These are phyloP conservation scores for Aradophagus sp. DNA, from an alignment of 1,140 invertebrate species.

Conservation along the genomic window DNA sequence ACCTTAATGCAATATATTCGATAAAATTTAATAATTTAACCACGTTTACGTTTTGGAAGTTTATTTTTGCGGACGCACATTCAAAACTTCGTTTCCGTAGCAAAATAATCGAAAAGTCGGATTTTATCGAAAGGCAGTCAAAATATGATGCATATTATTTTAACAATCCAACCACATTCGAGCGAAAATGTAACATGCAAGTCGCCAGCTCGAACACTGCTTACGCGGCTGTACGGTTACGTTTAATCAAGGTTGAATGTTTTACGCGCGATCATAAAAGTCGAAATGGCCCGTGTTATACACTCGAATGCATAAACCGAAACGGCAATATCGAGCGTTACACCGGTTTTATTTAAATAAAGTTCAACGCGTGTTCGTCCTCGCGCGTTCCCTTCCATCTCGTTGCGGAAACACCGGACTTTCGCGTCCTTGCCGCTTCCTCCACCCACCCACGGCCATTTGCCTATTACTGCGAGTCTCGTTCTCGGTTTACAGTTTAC, in stretches of 20 bases:
- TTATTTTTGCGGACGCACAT: too few species aligned
- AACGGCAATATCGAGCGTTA: conserved; percentile 73
- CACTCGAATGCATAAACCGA: conserved; percentile 72
- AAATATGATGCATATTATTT: conserved; percentile 42
- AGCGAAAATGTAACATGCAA: conserved; percentile 50
- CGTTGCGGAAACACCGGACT: conserved; percentile 26
- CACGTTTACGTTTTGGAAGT: too few species aligned
- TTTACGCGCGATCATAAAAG: conserved; percentile 74
- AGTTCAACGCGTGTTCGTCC: conserved; percentile 60
- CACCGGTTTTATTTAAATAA: conserved; percentile 74
- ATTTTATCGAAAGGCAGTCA: too few species aligned
- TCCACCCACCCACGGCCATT: too few species aligned
- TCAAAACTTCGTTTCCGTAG: too few species aligned
- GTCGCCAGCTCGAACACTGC: conserved; percentile 50
- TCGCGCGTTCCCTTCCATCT: conserved; percentile 37
- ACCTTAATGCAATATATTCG: too few species aligned
- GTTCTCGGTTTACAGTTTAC: too few species aligned
- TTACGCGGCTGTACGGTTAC: conserved; percentile 54
- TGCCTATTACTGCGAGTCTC: too few species aligned
- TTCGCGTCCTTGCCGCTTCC: conserved; percentile 38
- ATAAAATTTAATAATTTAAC: too few species aligned
- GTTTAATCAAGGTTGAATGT: conserved; percentile 74
- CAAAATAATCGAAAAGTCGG: too few species aligned
- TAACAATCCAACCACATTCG: conserved; percentile 41
- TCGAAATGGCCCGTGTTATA: conserved; percentile 72